Percentiles rank a stretch among this genome's conserved stretches.
phyloP scores from a whole-genome alignment of 2,797 vertebrate species.

The Synaphobranchus kaupii region DNA sequence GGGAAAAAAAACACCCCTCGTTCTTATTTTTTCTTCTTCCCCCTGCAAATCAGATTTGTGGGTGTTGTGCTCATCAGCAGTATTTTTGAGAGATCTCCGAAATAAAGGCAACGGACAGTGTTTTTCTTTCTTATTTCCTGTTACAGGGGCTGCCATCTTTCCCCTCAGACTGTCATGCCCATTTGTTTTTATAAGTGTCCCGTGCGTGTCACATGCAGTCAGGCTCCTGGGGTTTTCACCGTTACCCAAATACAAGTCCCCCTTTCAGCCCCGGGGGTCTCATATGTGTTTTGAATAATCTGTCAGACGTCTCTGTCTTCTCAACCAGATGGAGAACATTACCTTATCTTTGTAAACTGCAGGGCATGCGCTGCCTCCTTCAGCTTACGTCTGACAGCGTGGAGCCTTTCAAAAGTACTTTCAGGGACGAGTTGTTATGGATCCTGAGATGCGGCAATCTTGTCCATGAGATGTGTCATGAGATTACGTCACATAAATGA shows the following conservation, averaged over 20 bases:
- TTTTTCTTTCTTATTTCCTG: constrained; percentile 13
- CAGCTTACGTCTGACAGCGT: not conserved
- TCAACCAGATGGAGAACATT: constrained; percentile 10
- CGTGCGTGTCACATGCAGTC: constrained; percentile 34
- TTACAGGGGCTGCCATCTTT: constrained; percentile 35
- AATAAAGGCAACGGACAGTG: constrained; percentile 29
- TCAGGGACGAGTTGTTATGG: not conserved
- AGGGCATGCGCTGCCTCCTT: not conserved
- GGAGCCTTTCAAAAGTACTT: not conserved
- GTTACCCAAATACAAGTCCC: not conserved
- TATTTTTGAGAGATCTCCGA: constrained; percentile 34
- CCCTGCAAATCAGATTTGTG: constrained; percentile 10
- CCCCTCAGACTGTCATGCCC: constrained; percentile 31
- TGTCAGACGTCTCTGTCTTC: not conserved
- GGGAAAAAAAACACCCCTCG: constrained; percentile 15
- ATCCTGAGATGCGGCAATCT: not conserved
- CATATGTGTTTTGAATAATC: constrained; percentile 1
- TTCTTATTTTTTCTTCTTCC: constrained; percentile 18
- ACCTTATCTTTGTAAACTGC: not conserved
- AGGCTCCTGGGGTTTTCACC: constrained; percentile 21
- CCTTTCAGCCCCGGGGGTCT: not conserved
- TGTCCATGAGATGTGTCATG: not conserved
- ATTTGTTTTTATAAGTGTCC: constrained; percentile 38
- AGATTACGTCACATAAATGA: not conserved
- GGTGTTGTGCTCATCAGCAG: constrained; percentile 17